phyloP scores from a whole-genome alignment of 2,797 vertebrate genomes.

The Malurus splendens region DNA sequence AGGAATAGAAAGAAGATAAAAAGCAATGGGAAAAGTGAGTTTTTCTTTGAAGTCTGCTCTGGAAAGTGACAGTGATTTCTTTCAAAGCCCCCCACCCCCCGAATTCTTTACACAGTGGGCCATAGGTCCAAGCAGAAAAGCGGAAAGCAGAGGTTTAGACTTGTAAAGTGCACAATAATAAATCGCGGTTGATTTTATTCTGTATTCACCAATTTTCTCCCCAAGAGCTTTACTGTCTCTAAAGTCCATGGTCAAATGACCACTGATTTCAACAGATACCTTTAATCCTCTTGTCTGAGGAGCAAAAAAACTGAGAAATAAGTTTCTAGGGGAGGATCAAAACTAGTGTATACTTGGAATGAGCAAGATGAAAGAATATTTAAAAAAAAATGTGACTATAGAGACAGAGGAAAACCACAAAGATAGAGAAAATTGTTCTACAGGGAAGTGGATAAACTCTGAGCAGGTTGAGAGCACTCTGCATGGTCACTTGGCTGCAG shows the following conservation, averaged over 20 bases:
- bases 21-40: neutral
- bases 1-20: neutral
- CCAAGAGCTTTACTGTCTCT: neutral
- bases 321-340: neutral
- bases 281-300: neutral
- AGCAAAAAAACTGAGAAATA: neutral
- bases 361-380: neutral
- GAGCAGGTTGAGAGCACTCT: neutral
- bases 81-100: neutral
- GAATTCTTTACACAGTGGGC: neutral
- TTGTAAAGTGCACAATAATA: neutral
- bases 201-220: neutral
- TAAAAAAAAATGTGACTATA: neutral
- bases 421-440: neutral
- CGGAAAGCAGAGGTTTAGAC: neutral
- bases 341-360: neutral
- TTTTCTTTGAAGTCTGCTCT: neutral
- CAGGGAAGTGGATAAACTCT: neutral
- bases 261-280: neutral
- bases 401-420: neutral
- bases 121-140: neutral
- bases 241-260: neutral
- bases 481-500: neutral
- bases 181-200: neutral
- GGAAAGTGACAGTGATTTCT: neutral